Evolutionary conservation across 2,888 invertebrate genomes (phyloP), one percentile per base, ranked within the genome.

Genomic region (Ormyrus nitidulus): DNA sequence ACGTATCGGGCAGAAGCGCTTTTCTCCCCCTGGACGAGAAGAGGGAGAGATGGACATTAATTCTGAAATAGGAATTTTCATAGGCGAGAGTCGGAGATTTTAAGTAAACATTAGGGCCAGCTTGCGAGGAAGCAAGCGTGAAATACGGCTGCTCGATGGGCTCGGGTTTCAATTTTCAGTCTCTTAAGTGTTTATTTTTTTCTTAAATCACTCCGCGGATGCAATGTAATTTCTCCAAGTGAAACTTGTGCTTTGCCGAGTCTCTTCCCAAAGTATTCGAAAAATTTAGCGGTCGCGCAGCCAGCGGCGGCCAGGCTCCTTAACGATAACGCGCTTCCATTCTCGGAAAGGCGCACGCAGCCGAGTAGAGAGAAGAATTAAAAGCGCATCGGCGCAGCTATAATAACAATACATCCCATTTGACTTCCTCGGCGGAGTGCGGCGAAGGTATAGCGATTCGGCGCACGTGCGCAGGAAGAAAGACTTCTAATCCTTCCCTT

Each of bases 21-120:
- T n/a, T 54, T 70, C 70, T 58, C 58, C 62, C 61, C 49, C 53
- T 73, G 44, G 46, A 51, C n/a, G n/a, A 46, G 8, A 62, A 74
- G 49, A 74, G 74, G 13, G 54, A 65, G 51, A 51, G 59, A 59
- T 48, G 10, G 49, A 69, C 77, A 70, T 80, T 64, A 69, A 74
- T 77, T 70, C 53, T 61, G 59, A 61, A 80, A 74, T 61, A 48
- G 74, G 69, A 64, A 77, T 68, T 68, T 73, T 77, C 68, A 72
- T 69, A 68, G 76, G 65, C 64, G 10, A 59, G 13, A 34, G 54
- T 34, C 59, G 62, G 46, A 66, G 64, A 64, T 77, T 80, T 80
- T 80, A 80, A 77, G 74, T 77, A 80, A 77, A 77, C 80, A 77
- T 77, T 65, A 54, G 51, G 44, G 34, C 51, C 68, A 66, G 62